Base-by-base conservation (phyloP, 2,797 vertebrate genomes). In the Leptodactylus fallax region DNA sequence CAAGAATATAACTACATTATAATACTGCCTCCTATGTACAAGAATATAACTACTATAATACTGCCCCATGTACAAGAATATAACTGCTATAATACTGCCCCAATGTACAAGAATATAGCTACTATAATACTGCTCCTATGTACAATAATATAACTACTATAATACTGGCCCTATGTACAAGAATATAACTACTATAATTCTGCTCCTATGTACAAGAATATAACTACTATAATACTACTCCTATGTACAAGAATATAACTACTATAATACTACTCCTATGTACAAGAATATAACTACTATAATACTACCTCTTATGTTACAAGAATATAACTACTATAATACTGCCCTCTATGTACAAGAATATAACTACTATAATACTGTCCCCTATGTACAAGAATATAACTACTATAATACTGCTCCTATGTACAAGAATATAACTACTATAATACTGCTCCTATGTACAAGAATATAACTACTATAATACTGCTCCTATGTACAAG, bases 351-450 rank as follows among this genome's bases (percentile, higher is more conserved):
- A 61, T 61, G 19, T 61, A 61, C 60, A 61, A 61, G 19, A 61
- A n/a, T 61, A 61, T 9, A n/a, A 61, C 60, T n/a, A 61, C 19
- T 61, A 61, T 61, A 61, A 61, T 61, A 61, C 60, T 61, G 21
- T n/a, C 60, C 3, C 11, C 7, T 36, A 71, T 71, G 14, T 36
- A 55, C 1, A 55, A 3, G 53, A 55, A 69, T 69, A 16, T 69
- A 69, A 27, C 65, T 27, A 27, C 65, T 69, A 69, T 36, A 69
- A 69, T 69, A 36, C 25, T 69, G 13, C 25, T 23, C 61, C 61
- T 65, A 65, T 65, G n/a, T 65, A 25, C 61, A 65, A 63, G n/a
- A 63, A 63, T 63, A 63, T 63, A 63, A 63, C 61, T 63, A 63
- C 61, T 63, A 63, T 23, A 63, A 63, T 63, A 23, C 61, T 63